Percentiles rank a stretch among this genome's conserved stretches.
phyloP scores from a whole-genome alignment of 2,888 invertebrate genomes.

The Zelleria hepariella region DNA sequence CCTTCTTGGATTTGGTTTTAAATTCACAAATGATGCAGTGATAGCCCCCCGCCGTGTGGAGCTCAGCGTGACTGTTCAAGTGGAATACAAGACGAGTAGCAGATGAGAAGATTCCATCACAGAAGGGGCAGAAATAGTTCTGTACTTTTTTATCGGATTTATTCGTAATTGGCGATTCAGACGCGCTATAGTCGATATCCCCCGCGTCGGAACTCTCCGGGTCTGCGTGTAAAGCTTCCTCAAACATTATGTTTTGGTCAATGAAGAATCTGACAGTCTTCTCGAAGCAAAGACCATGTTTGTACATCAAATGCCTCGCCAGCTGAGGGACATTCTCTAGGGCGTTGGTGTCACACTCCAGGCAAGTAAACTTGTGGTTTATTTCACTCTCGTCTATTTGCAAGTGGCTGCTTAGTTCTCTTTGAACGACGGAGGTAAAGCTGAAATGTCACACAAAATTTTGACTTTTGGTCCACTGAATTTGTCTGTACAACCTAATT shows the following conservation, averaged over 20 bases:
- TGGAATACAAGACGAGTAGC: constrained; percentile 38
- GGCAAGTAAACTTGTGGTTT: constrained; percentile 39
- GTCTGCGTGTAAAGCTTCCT: constrained; percentile 30
- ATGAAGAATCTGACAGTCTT: constrained; percentile 25
- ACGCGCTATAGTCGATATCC: not conserved
- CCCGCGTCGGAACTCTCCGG: constrained; percentile 2
- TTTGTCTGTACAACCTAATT: too few species aligned
- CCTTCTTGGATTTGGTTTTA: constrained; percentile 23
- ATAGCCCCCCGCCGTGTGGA: constrained; percentile 25
- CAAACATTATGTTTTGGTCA: constrained; percentile 38
- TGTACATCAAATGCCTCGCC: constrained; percentile 26
- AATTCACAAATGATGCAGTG: constrained; percentile 28
- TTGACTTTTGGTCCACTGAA: not conserved
- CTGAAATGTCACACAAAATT: constrained; percentile 32
- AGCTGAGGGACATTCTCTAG: constrained; percentile 18
- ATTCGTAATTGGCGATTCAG: not conserved
- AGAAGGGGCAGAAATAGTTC: constrained; percentile 37
- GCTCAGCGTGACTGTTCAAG: constrained; percentile 35
- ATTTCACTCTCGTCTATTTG: constrained; percentile 21
- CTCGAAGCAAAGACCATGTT: not conserved
- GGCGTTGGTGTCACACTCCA: constrained; percentile 30
- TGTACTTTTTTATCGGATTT: not conserved
- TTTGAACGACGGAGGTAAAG: not conserved
- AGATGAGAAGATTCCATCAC: constrained; percentile 39
- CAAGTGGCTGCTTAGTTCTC: not conserved